Base-by-base conservation (phyloP, 2,113 vertebrate species). In the Dromaius novaehollandiae region DNA sequence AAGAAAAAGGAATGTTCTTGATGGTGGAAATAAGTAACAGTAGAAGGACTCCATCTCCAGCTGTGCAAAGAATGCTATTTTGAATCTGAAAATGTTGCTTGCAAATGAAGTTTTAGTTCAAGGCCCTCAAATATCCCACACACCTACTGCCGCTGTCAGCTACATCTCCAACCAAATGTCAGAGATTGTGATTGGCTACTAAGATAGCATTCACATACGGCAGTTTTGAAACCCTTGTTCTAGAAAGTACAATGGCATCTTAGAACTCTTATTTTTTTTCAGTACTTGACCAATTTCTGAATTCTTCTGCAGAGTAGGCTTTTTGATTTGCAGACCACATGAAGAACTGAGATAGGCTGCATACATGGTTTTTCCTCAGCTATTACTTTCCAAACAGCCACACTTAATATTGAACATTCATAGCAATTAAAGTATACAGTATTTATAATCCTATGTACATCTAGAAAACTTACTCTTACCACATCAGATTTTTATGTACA, bases 321-420 rank as follows among this genome's bases (percentile, higher is more conserved):
- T 87, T 90, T n/a, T 89, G 12, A 87, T 82, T 64, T 85, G 61
- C 11, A 91, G 18, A 90, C 7, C 8, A 90, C 14, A 64, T 6
- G 77, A 21, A 87, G 21, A 89, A 82, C 55, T 13, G 2, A 82
- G 46, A 42, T 14, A 60, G n/a, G 53, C 13, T 19, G 1, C 17
- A 19, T 1, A 25, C 0, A 0, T 14, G 0, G 2, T 25, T 87
- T 51, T 76, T 65, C 56, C 53, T 76, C 28, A 82, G 60, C 21
- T n/a, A 38, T 14, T 85, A 88, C 6, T 18, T 89, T 64, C 34
- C 60, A 89, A 85, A 91, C 68, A 15, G 78, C 18, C 25, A 89
- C 5, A 50, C 3, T 55, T 65, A 60, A 55, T 13, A 68, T 5
- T 40, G 7, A 6, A 7, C 16, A 80, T 75, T 66, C 64, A 6